Evolutionary conservation across 2,888 invertebrate species (phyloP), one percentile per base, ranked within the genome.

Genomic region (Aporophyla lueneburgensis): DNA sequence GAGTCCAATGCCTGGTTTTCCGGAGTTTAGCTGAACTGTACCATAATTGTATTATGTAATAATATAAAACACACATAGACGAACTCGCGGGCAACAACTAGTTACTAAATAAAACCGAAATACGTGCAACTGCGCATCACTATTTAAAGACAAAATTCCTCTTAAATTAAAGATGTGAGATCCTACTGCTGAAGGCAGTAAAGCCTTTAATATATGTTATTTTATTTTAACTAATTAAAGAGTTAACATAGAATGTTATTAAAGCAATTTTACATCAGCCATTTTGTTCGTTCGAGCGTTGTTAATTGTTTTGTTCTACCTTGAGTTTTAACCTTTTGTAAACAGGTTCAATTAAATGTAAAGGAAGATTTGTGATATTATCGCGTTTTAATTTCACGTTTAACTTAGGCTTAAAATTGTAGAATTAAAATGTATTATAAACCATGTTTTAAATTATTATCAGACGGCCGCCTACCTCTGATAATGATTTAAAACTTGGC

Each of bases 151-250:
- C 62, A 40, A 78, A 67, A 84, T 84, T 80, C 80, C 77, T 76
- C n/a, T 71, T 68, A 84, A 84, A 88, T 87, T 88, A 87, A 88
- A 87, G 80, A 80, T 79, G 71, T 70, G 72, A 81, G 71, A 77
- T 53, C 56, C n/a, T 27, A n/a, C 76, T 63, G 19, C 51, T 61
- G 33, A 65, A 40, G 63, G 59, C 67, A 59, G 67, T 87, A 84
- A 84, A 88, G 77, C 68, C 49, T 49, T 53, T 71, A 77, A 82
- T 87, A 21, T 82, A 79, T 71, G 78, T 70, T 66, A 82, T 82
- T 81, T 86, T 76, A 86, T 78, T 80, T 77, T 40, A 81, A 78
- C 80, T 78, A 80, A 88, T 86, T 86, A 73, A 65, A 79, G 56
- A 71, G 12, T 70, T 33, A 65, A 65, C 66, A 53, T 46, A 76